Evolutionary conservation across 2,113 vertebrate species (phyloP).

Genomic region (Bufo gargarizans): DNA sequence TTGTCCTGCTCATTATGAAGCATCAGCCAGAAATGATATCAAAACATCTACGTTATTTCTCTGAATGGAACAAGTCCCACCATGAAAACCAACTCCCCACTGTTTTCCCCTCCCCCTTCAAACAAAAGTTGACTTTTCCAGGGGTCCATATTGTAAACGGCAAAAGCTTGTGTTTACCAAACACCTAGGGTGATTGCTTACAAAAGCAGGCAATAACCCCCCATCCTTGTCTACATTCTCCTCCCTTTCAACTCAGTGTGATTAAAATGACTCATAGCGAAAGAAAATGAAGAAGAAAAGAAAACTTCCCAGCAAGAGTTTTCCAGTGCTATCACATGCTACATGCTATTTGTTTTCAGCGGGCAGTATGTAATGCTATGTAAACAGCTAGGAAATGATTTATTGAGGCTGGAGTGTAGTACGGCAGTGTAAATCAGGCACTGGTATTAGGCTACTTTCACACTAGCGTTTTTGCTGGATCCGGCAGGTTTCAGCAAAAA

Average conservation of each 20-base stretch:
- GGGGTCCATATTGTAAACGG: constrained; percentile 14
- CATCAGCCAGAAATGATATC: constrained; percentile 6
- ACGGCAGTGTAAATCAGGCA: too few relatives aligned
- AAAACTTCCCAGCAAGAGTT: constrained; percentile 22
- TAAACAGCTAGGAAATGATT: not conserved
- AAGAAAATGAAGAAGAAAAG: not conserved
- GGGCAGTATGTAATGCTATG: not conserved
- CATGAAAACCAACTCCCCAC: constrained; percentile 22
- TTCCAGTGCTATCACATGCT: not conserved
- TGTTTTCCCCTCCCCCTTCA: not conserved
- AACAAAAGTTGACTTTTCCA: constrained; percentile 36
- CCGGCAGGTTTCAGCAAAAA: too few relatives aligned
- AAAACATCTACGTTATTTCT: not conserved
- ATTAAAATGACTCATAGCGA: constrained; percentile 43
- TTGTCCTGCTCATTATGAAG: not conserved
- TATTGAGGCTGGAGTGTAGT: too few relatives aligned
- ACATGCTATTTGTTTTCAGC: not conserved
- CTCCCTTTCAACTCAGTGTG: constrained; percentile 44
- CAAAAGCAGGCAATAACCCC: constrained; percentile 16
- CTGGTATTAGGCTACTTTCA: too few relatives aligned
- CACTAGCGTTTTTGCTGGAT: too few relatives aligned
- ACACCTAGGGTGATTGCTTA: constrained; percentile 50
- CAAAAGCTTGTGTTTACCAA: constrained; percentile 45
- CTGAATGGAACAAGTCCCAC: constrained; percentile 1
- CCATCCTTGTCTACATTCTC: constrained; percentile 15